Evolutionary conservation across 37 sponge, comb jelly and placozoan species (phyloP).

Genomic region (Aplysina aerophoba): DNA sequence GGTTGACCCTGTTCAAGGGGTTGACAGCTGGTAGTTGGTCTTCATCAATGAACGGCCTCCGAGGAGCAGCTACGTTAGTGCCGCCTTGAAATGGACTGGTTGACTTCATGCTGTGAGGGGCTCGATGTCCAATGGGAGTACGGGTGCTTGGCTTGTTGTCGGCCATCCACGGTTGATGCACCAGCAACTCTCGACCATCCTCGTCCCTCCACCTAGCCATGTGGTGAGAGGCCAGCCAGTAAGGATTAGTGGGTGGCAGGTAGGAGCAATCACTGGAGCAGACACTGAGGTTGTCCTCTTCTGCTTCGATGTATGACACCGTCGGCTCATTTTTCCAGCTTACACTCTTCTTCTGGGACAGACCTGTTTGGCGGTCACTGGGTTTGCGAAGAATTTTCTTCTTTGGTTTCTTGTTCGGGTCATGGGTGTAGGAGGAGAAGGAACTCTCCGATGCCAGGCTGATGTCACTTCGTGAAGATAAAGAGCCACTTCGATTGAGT

Average conservation of each 20-base stretch:
- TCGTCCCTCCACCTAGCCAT: slow-evolving; percentile 18
- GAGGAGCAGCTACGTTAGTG: background rate
- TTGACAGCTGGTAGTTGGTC: background rate
- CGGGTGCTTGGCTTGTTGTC: background rate
- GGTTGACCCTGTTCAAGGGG: background rate
- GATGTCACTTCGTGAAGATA: slow-evolving; percentile 66
- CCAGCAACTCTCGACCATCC: slow-evolving; percentile 19
- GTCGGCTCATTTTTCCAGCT: slow-evolving; percentile 42
- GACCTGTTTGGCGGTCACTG: background rate
- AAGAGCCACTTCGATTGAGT: slow-evolving; percentile 34
- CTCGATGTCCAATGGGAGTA: too few species aligned
- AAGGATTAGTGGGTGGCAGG: slow-evolving; percentile 44
- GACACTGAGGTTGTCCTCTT: slow-evolving; percentile 14
- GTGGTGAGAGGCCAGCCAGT: slow-evolving; percentile 2
- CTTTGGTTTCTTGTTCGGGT: slow-evolving; percentile 56
- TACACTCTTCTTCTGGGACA: slow-evolving; percentile 49
- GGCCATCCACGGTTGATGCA: background rate
- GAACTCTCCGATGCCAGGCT: slow-evolving; percentile 69
- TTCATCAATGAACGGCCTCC: background rate
- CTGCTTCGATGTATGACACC: background rate
- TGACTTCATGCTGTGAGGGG: too few species aligned
- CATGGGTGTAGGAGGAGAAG: slow-evolving; percentile 25
- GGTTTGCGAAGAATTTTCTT: slow-evolving; percentile 69
- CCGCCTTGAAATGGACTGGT: too few species aligned
- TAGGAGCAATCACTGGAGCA: slow-evolving; percentile 41